Percentiles rank a stretch among this genome's conserved stretches.
Evolutionary conservation across 2,113 vertebrate species (phyloP).

Genomic region (Oreotrochilus melanogaster): DNA sequence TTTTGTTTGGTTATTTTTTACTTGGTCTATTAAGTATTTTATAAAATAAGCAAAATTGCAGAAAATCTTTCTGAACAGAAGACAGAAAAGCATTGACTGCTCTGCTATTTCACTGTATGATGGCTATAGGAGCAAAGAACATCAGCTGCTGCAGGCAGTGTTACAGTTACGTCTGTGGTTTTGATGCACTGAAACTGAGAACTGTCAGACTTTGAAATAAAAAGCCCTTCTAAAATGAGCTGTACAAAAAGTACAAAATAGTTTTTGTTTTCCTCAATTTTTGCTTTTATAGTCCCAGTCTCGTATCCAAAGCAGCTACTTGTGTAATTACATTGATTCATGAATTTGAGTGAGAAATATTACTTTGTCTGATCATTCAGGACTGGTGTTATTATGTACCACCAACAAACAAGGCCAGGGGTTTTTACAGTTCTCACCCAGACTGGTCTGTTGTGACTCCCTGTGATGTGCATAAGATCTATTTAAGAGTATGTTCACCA

Average conservation of each 20-base stretch:
- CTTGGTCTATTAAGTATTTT: background rate
- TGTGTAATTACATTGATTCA: background rate
- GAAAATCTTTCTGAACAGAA: background rate
- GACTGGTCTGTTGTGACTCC: background rate
- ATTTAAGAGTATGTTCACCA: background rate
- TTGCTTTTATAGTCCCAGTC: background rate
- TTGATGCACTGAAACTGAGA: background rate
- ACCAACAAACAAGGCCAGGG: accelerated
- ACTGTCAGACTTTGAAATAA: background rate
- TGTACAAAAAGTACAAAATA: background rate
- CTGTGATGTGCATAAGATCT: background rate
- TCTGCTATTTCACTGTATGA: background rate
- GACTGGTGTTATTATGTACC: background rate
- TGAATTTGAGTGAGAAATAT: background rate
- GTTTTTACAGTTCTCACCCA: background rate
- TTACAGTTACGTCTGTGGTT: background rate
- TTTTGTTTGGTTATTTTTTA: background rate
- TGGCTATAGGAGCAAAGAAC: background rate
- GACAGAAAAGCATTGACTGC: background rate
- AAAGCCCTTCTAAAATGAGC: background rate
- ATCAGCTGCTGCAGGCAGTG: background rate
- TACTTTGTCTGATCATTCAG: background rate
- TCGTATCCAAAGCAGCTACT: background rate
- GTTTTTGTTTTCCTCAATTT: background rate
- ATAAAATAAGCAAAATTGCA: background rate